Evolutionary conservation across 2,888 invertebrate species (phyloP).

Genomic region (Andrena fulva): DNA sequence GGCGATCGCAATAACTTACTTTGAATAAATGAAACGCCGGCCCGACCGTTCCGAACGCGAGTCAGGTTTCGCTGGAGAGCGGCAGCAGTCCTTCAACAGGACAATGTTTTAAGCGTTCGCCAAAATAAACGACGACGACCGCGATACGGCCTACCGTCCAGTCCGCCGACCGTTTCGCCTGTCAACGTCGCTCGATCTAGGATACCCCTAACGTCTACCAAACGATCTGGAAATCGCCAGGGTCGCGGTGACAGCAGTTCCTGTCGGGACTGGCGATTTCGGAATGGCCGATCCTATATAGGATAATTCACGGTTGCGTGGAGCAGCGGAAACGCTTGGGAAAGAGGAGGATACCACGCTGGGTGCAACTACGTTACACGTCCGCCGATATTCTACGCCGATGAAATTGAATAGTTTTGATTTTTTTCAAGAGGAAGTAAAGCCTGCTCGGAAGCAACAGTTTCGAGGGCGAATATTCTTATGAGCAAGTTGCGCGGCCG

Average conservation of each 20-base stretch:
- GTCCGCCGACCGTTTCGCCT: slow-evolving; percentile 47
- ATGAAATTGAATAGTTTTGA: too few species aligned
- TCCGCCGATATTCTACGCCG: too few species aligned
- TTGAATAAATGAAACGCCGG: slow-evolving; percentile 83
- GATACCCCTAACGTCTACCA: slow-evolving; percentile 47
- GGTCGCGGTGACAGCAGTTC: slow-evolving; percentile 32
- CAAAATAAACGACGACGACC: slow-evolving; percentile 77
- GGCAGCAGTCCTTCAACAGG: slow-evolving; percentile 77
- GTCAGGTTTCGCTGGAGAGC: slow-evolving; percentile 75
- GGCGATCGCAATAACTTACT: slow-evolving; percentile 83
- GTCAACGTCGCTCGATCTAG: slow-evolving; percentile 67
- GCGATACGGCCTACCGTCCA: slow-evolving; percentile 51
- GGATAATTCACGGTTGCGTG: too few species aligned
- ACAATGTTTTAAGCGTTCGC: slow-evolving; percentile 78
- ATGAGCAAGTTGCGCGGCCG: background rate
- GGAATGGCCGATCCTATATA: too few species aligned
- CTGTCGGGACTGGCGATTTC: background rate
- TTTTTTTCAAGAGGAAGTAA: too few species aligned
- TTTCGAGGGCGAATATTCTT: background rate
- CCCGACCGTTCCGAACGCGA: slow-evolving; percentile 76
- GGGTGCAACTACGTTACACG: too few species aligned
- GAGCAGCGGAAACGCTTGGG: too few species aligned
- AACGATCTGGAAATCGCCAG: slow-evolving; percentile 33
- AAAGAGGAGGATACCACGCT: too few species aligned
- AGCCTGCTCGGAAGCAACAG: too few species aligned